Conservation (phyloP, 1,140 invertebrate species). For the Pemphigus obesinymphae region DNA sequence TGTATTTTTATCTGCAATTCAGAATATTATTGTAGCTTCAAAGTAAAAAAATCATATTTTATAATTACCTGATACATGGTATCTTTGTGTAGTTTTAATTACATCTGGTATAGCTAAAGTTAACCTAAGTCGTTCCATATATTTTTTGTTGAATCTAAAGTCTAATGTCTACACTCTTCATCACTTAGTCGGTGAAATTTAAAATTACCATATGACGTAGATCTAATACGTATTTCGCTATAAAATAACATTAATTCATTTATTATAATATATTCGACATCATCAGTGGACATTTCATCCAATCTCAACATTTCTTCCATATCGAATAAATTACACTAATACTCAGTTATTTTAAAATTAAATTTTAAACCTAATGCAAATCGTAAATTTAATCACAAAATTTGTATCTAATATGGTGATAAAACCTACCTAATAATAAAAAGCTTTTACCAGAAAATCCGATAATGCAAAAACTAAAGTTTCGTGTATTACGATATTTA, state of each 20-base stretch:
- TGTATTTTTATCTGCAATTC: no score
- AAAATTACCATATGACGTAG: neutral
- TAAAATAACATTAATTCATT: neutral
- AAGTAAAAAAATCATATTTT: neutral
- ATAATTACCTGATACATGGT: neutral
- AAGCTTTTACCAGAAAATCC: no score
- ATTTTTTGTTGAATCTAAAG: neutral
- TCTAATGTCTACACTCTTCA: neutral
- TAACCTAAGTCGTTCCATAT: neutral
- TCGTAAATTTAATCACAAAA: no score
- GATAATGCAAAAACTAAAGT: no score
- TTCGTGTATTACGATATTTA: no score
- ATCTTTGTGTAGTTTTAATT: neutral
- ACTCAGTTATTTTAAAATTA: no score
- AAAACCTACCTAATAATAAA: no score
- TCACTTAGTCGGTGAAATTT: neutral
- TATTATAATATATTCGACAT: neutral
- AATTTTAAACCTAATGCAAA: no score
- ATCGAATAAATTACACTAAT: no score
- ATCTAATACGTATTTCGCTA: neutral
- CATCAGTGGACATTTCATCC: neutral
- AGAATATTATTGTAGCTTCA: neutral
- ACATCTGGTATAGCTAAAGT: neutral
- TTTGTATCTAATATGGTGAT: no score
- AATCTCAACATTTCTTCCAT: neutral